phyloP scores from a whole-genome alignment of 2,113 vertebrate genomes.

The Seriola dumerili region DNA sequence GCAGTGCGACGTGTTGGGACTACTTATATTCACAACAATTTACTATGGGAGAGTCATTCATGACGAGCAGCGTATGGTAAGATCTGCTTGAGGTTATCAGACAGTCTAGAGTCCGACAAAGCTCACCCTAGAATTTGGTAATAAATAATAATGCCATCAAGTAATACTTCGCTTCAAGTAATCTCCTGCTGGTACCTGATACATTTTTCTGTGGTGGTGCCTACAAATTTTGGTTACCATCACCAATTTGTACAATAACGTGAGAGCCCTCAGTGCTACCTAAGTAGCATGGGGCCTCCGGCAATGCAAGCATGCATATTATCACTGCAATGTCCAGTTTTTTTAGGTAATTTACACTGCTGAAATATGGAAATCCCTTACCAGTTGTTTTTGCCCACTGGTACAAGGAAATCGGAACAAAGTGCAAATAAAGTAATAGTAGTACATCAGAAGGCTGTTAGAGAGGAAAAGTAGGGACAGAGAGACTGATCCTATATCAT shows the following conservation, averaged over 20 bases:
- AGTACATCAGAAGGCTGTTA: conserved; percentile 48
- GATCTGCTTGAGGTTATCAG: conserved; percentile 10
- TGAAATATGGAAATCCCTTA: conserved; percentile 30
- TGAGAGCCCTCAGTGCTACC: conserved; percentile 7
- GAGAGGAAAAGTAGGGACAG: conserved; percentile 38
- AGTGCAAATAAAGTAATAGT: conserved; percentile 76
- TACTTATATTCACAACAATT: conserved; percentile 28
- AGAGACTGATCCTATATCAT: conserved; percentile 24
- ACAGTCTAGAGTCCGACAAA: conserved; percentile 5
- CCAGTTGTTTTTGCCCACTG: conserved; percentile 17
- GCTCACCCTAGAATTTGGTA: conserved; percentile 11
- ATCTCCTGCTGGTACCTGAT: background rate
- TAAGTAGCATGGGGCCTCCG: background rate
- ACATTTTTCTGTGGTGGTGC: conserved; percentile 6
- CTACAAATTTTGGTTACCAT: conserved; percentile 6
- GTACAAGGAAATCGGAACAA: conserved; percentile 45
- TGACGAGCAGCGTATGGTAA: background rate
- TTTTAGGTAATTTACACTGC: conserved; percentile 34
- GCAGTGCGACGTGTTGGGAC: conserved; percentile 28
- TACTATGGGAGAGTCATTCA: conserved; percentile 26
- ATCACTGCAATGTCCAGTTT: conserved; percentile 8
- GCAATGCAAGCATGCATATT: background rate
- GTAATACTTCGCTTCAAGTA: conserved; percentile 17
- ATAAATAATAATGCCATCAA: conserved; percentile 21
- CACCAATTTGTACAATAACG: background rate